Base-by-base conservation (phyloP, 2,113 vertebrate species). In the Crotophaga sulcirostris region DNA sequence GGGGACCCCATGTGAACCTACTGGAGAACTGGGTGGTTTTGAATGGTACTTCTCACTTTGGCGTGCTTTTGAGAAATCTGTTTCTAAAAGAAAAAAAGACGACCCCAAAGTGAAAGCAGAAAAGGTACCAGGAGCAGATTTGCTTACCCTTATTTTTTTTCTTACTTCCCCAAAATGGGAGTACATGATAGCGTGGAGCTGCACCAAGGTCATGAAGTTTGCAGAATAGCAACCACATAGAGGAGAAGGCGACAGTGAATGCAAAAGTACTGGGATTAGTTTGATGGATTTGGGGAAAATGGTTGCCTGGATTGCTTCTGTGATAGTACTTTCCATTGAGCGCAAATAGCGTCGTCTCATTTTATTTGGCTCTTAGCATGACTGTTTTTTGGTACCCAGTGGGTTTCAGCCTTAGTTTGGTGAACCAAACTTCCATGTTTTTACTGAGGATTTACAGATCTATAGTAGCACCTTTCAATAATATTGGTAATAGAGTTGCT, bases 141-240 rank as follows among this genome's bases (percentile, higher is more conserved):
- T 8, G 1, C 47, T 70, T 45, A 19, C 13, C 11, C 31, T 47
- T 34, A 16, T 17, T 55, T 63, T 47, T n/a, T 47, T 70, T 20
- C 21, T 78, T 29, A 14, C 11, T 84, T 73, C 15, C 10, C 40
- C 55, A 20, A 34, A 81, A 47, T 0, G 0, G 6, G 44, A 20
- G 13, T 9, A 21, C 31, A 4, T 1, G 7, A n/a, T 14, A 54
- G 14, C 1, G 1, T 31, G 25, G 56, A 78, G 28, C 21, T 58
- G 19, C 29, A 15, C 8, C 3, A 7, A 76, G 38, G 52, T 28
- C 12, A 6, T 68, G 25, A 36, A 45, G 24, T 67, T 58, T 36
- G 29, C 28, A 49, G 45, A 70, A 11, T 9, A 80, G 23, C 23
- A 51, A 4, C 6, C 25, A 74, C 8, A 9, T 86, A 19, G 59